phyloP scores from a whole-genome alignment of 2,888 invertebrate species.

The Hanleya hanleyi region DNA sequence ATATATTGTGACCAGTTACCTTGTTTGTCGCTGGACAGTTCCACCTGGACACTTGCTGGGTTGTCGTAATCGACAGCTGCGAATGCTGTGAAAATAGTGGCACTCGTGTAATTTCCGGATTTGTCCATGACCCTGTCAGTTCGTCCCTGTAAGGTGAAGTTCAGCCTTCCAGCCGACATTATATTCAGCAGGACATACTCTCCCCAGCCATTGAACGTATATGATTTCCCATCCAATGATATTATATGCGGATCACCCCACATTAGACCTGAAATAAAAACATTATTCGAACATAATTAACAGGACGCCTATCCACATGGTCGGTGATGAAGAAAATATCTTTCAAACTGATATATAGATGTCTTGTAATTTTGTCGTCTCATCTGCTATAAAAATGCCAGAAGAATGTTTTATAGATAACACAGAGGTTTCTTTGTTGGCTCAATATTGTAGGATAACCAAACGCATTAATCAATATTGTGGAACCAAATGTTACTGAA shows the following conservation, averaged over 20 bases:
- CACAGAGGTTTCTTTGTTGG: too few relatives aligned
- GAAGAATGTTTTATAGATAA: too few relatives aligned
- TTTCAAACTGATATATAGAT: too few relatives aligned
- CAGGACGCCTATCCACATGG: too few relatives aligned
- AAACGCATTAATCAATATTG: too few relatives aligned
- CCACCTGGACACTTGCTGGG: background rate
- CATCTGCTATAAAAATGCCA: too few relatives aligned
- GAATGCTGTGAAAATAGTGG: constrained; percentile 32
- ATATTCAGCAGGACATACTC: constrained; percentile 38
- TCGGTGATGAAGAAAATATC: too few relatives aligned
- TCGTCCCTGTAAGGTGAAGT: constrained; percentile 22
- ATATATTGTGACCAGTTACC: background rate
- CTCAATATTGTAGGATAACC: too few relatives aligned
- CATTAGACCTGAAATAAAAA: constrained; percentile 14
- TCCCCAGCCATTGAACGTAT: constrained; percentile 43
- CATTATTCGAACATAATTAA: too few relatives aligned
- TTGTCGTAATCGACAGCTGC: constrained; percentile 20
- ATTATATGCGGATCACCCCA: constrained; percentile 46
- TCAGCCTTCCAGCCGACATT: background rate
- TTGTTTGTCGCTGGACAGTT: background rate
- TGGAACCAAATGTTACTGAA: too few relatives aligned
- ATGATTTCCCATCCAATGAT: constrained; percentile 38
- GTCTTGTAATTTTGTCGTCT: too few relatives aligned
- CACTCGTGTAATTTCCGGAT: constrained; percentile 8
- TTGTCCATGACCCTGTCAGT: constrained; percentile 18